Evolutionary conservation across 2,113 vertebrate species (phyloP).

Genomic region (Zosterops pallidus): DNA sequence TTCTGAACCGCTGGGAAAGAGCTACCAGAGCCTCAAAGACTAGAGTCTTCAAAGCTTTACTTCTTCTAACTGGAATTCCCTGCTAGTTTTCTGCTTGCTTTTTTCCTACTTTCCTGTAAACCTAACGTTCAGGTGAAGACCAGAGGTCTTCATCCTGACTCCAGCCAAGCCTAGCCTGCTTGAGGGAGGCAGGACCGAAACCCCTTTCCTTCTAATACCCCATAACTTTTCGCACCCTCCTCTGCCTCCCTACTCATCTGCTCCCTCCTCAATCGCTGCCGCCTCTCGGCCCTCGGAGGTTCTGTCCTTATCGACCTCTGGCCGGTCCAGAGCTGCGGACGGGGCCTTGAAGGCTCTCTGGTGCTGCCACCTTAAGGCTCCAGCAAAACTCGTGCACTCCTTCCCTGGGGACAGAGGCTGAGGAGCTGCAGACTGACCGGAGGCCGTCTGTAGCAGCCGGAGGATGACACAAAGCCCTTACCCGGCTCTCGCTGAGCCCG

Average conservation of each 20-base stretch:
- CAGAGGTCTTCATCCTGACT: neutral
- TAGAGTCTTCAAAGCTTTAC: neutral
- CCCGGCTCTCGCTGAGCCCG: fast-evolving
- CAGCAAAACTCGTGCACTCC: fast-evolving
- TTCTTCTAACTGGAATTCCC: neutral
- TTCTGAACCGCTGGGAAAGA: neutral
- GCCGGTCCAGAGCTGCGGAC: neutral
- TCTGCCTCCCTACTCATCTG: neutral
- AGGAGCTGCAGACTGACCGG: neutral
- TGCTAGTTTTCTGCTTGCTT: neutral
- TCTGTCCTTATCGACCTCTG: fast-evolving
- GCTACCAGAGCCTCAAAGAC: neutral
- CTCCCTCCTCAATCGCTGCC: fast-evolving
- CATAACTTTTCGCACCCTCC: fast-evolving
- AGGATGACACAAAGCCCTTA: neutral
- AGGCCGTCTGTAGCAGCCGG: fast-evolving
- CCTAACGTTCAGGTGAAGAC: fast-evolving
- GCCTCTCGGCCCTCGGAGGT: neutral
- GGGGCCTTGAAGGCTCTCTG: neutral
- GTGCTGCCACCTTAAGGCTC: neutral
- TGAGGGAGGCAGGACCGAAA: neutral
- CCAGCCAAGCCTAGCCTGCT: neutral
- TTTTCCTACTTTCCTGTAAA: neutral
- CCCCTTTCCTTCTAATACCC: neutral
- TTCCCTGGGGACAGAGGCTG: no score